Conservation (phyloP, 2,888 invertebrate species). For the Drosophila mayaguana region DNA sequence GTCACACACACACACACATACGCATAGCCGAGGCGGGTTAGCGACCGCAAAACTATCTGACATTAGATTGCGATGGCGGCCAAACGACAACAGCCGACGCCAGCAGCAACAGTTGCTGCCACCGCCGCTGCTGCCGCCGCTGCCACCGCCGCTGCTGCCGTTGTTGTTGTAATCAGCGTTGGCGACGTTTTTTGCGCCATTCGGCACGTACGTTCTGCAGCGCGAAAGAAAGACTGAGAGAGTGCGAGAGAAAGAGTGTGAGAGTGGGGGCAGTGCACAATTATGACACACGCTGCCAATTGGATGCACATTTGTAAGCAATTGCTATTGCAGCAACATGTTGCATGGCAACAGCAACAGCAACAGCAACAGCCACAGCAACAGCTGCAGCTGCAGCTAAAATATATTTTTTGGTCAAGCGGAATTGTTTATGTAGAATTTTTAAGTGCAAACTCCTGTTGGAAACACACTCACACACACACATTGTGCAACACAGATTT, state of each 20-base stretch:
- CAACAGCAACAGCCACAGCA: slow-evolving; percentile 2
- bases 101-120: slow-evolving; percentile 31
- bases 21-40: slow-evolving; percentile 77
- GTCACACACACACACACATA: slow-evolving; percentile 16
- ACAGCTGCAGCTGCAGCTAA: slow-evolving; percentile 5
- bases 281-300: slow-evolving; percentile 52
- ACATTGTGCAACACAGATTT: slow-evolving; percentile 53
- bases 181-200: slow-evolving; percentile 52
- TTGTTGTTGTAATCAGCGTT: slow-evolving; percentile 30
- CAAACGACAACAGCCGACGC: slow-evolving; percentile 84
- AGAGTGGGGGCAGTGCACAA: slow-evolving; percentile 11
- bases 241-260: background rate
- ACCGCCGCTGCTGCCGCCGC: slow-evolving; percentile 27
- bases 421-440: slow-evolving; percentile 52
- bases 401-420: slow-evolving; percentile 39
- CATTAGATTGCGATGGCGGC: slow-evolving; percentile 85
- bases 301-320: slow-evolving; percentile 25
- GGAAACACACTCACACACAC: slow-evolving; percentile 31
- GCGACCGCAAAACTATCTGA: slow-evolving; percentile 85
- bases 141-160: slow-evolving; percentile 11
- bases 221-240: background rate
- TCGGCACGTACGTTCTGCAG: slow-evolving; percentile 61
- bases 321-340: slow-evolving; percentile 57
- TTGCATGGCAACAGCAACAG: slow-evolving; percentile 48
- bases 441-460: slow-evolving; percentile 76